phyloP scores from a whole-genome alignment of 2,888 invertebrate genomes.

The Gari tellinella region DNA sequence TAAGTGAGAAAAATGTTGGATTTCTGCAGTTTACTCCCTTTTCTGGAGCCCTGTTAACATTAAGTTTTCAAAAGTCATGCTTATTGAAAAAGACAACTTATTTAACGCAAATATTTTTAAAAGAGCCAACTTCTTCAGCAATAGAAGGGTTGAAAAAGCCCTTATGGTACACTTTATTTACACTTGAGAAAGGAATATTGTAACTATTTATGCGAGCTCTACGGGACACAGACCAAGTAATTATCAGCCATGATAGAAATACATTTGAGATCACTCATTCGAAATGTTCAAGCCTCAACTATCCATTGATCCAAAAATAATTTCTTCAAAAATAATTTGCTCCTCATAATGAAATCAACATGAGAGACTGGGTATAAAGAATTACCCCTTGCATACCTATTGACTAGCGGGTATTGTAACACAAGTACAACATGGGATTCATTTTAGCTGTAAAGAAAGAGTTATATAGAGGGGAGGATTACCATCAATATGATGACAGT shows the following conservation, averaged over 20 bases:
- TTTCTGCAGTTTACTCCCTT: too few species aligned
- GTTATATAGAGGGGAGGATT: neutral
- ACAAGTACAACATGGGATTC: slow-evolving; percentile 39
- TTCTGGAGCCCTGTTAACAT: too few species aligned
- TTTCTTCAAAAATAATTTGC: slow-evolving; percentile 57
- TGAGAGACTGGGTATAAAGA: slow-evolving; percentile 46
- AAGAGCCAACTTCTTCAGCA: too few species aligned
- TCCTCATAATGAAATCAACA: slow-evolving; percentile 50
- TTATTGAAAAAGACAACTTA: too few species aligned
- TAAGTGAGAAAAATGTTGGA: too few species aligned
- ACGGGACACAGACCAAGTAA: slow-evolving; percentile 34
- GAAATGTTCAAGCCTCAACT: slow-evolving; percentile 40
- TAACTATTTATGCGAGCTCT: slow-evolving; percentile 31
- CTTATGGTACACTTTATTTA: slow-evolving; percentile 1
- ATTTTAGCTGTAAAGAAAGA: slow-evolving; percentile 36
- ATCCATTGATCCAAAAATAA: slow-evolving; percentile 43
- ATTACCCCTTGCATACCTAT: slow-evolving; percentile 3
- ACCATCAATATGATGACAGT: too few species aligned
- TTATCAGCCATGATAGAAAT: slow-evolving; percentile 30
- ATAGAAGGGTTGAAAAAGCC: too few species aligned
- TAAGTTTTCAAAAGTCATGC: too few species aligned
- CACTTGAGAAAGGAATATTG: slow-evolving; percentile 24
- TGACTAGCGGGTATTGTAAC: neutral
- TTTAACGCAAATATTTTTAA: too few species aligned
- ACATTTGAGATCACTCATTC: slow-evolving; percentile 32